Evolutionary conservation across 2,888 invertebrate genomes (phyloP), one percentile per base, ranked within the genome.

Genomic region (Chesias legatella): DNA sequence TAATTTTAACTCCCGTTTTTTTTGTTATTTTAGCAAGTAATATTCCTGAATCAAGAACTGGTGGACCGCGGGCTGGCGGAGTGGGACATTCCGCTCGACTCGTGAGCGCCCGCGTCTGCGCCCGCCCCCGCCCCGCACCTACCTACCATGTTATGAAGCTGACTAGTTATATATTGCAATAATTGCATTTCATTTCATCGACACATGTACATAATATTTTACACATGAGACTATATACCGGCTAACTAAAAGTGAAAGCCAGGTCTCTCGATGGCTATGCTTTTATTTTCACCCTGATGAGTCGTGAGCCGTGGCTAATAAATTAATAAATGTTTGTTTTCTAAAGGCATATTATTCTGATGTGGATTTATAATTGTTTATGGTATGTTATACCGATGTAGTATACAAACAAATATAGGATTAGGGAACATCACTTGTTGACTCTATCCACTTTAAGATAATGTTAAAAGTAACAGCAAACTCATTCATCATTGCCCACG

Each of bases 21-120:
- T 33, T 45, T 40, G 25, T 25, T 46, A 35, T 90, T 91, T 43
- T 91, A 92, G 88, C 91, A 95, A 92, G 92, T 94, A 60, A 91
- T 95, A 85, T 94, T 94, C 80, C 91, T 97, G 60, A 97, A 97
- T 79, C 91, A 94, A 68, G 96, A 96, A 86, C 89, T 98, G 66
- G 94, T 96, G 60, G 93, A 94, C 60, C 92, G 93, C 76, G 95
- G 95, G 38, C 91, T 93, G 65, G 97, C 96, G 34, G 92, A 93
- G 69, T 95, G 94, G 92, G 88, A 86, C 50, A 75, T 91, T 49
- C 85, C 88, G 38, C 58, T 72, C 3, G 88, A 88, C 61, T 82
- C 85, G 74, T 86, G 85, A 86, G 67, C 39, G 35, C 30, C 21
- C 11, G 13, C 31, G 28, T 6, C 11, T 7, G n/a, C 63, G 37